Conservation (phyloP, 2,888 invertebrate genomes). For the Pseudanteris insignis region DNA sequence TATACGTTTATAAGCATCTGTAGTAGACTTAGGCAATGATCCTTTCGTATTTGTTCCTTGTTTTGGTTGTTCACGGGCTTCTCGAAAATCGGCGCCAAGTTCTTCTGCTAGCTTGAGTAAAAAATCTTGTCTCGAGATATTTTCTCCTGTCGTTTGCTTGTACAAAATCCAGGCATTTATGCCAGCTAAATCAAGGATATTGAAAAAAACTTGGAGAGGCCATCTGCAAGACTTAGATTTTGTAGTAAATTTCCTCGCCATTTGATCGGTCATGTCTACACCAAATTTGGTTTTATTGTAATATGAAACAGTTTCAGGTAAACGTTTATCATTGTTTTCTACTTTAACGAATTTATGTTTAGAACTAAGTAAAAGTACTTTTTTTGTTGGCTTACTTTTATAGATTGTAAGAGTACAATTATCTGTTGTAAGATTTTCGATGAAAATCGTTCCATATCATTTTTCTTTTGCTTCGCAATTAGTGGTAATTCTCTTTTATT, state of each 20-base stretch:
- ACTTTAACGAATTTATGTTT: conserved; percentile 48
- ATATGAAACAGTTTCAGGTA: no score
- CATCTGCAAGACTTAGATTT: no score
- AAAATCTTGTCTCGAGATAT: conserved; percentile 6
- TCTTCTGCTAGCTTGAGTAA: conserved; percentile 10
- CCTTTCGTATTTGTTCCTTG: not conserved
- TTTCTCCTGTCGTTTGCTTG: conserved; percentile 2
- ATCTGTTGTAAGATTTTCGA: conserved; percentile 40
- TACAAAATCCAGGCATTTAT: no score
- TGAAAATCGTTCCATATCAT: conserved; percentile 43
- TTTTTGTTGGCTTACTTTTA: conserved; percentile 51
- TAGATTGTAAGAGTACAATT: conserved; percentile 47
- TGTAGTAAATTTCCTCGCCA: no score
- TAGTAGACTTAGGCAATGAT: not conserved
- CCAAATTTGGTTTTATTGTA: no score
- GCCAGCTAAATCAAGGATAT: no score
- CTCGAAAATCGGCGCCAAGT: conserved; percentile 2
- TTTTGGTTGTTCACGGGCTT: not conserved
- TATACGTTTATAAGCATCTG: not conserved
- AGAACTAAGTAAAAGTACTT: conserved; percentile 44
- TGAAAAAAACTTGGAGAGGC: no score
- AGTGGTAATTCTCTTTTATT: conserved; percentile 44
- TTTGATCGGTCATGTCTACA: no score
- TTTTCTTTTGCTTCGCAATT: not conserved
- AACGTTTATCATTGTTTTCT: conserved; percentile 41